Evolutionary conservation across 2,888 invertebrate genomes (phyloP).

Genomic region (Notodonta dromedarius): DNA sequence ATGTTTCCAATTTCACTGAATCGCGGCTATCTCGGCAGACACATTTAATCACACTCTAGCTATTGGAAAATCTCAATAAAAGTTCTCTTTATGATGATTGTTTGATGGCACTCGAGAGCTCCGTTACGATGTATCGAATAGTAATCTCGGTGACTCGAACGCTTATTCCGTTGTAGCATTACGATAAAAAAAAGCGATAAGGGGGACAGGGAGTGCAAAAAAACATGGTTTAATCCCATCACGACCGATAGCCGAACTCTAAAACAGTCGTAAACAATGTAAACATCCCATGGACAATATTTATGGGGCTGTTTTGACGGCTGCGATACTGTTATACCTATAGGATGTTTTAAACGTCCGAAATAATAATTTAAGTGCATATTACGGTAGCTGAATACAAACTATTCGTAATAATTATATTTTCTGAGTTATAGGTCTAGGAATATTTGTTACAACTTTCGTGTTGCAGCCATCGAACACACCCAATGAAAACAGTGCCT

Average conservation of each 20-base stretch:
- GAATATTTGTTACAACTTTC: no score
- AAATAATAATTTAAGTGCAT: no score
- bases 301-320: constrained; percentile 66
- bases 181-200: constrained; percentile 7
- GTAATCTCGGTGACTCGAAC: constrained; percentile 1
- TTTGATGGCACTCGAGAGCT: not conserved
- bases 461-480: no score
- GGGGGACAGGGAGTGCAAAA: constrained; percentile 3
- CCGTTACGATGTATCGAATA: not conserved
- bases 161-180: not conserved
- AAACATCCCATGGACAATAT: constrained; percentile 56
- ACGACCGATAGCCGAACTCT: constrained; percentile 31
- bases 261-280: constrained; percentile 51
- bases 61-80: constrained; percentile 3
- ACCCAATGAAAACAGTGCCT: no score
- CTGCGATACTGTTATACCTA: constrained; percentile 41
- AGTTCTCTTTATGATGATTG: not conserved
- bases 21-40: constrained; percentile 3
- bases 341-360: no score
- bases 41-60: constrained; percentile 6
- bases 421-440: no score
- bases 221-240: constrained; percentile 9
- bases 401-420: no score
- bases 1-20: constrained; percentile 7
- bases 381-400: no score